Evolutionary conservation across 2,797 vertebrate genomes (phyloP).

Genomic region (Masticophis lateralis): DNA sequence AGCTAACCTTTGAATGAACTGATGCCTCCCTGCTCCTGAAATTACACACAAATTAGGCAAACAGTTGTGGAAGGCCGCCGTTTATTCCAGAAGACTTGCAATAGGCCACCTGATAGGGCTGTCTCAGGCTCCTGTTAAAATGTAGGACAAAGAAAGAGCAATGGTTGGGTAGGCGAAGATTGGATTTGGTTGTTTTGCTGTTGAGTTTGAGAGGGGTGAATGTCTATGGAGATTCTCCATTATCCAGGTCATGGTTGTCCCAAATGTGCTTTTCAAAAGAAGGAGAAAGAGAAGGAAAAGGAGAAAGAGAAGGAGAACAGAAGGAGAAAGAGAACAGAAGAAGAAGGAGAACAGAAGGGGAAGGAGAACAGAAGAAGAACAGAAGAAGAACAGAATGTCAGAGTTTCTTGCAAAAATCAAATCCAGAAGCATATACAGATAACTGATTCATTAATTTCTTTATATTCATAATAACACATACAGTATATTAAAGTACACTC

Average conservation of each 20-base stretch:
- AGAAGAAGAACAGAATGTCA: too few species aligned
- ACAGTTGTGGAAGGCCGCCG: neutral
- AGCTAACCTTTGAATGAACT: constrained; percentile 66
- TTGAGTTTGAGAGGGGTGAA: neutral
- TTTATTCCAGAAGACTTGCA: neutral
- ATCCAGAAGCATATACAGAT: too few species aligned
- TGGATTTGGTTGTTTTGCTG: neutral
- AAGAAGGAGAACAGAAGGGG: neutral
- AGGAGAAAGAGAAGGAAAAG: neutral
- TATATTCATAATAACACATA: too few species aligned
- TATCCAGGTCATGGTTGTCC: neutral
- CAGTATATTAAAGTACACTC: too few species aligned
- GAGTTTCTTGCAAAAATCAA: too few species aligned
- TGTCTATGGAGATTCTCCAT: neutral
- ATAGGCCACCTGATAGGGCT: neutral
- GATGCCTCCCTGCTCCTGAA: constrained; percentile 47
- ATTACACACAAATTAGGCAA: neutral
- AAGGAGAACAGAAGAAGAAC: neutral
- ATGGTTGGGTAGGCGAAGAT: accelerated
- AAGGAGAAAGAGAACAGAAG: neutral
- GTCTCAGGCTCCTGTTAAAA: neutral
- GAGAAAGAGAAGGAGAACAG: neutral
- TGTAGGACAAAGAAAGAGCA: neutral
- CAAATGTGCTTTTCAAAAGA: neutral
- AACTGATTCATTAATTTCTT: too few species aligned